Percentiles rank a stretch among this genome's conserved stretches.
phyloP scores from a whole-genome alignment of 2,888 invertebrate genomes.

The Apotomis capreana region DNA sequence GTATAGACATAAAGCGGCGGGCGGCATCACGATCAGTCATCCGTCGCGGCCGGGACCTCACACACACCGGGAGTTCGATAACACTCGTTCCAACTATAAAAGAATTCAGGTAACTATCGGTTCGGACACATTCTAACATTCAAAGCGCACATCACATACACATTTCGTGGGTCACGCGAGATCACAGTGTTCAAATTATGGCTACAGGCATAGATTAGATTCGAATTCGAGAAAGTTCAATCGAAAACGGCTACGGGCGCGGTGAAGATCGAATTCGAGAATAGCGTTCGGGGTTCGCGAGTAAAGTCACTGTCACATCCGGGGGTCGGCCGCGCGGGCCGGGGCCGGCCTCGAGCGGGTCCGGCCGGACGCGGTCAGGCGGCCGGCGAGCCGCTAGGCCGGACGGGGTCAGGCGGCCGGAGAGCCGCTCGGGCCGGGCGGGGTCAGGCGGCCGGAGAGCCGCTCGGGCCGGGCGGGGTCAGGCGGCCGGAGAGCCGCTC shows the following conservation, averaged over 20 bases:
- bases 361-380: neutral
- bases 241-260: slow-evolving; percentile 30
- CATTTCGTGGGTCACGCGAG: slow-evolving; percentile 73
- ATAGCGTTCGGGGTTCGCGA: slow-evolving; percentile 42
- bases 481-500: slow-evolving; percentile 40
- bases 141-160: slow-evolving; percentile 79
- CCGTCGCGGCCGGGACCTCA: slow-evolving; percentile 48
- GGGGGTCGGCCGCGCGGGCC: slow-evolving; percentile 25
- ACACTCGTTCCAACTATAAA: slow-evolving; percentile 62
- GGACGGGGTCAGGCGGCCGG: slow-evolving; percentile 12
- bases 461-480: slow-evolving; percentile 40
- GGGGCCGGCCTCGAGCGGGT: neutral
- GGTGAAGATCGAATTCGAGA: slow-evolving; percentile 29
- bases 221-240: slow-evolving; percentile 51
- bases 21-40: slow-evolving; percentile 20
- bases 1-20: slow-evolving; percentile 36
- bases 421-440: slow-evolving; percentile 16
- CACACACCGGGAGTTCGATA: slow-evolving; percentile 58
- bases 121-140: slow-evolving; percentile 76
- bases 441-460: slow-evolving; percentile 19
- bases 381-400: slow-evolving; percentile 16
- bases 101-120: slow-evolving; percentile 72
- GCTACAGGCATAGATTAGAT: slow-evolving; percentile 67
- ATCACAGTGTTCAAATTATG: slow-evolving; percentile 79
- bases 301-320: slow-evolving; percentile 43